Evolutionary conservation across 2,888 invertebrate genomes (phyloP).

Genomic region (Eupithecia abbreviata): DNA sequence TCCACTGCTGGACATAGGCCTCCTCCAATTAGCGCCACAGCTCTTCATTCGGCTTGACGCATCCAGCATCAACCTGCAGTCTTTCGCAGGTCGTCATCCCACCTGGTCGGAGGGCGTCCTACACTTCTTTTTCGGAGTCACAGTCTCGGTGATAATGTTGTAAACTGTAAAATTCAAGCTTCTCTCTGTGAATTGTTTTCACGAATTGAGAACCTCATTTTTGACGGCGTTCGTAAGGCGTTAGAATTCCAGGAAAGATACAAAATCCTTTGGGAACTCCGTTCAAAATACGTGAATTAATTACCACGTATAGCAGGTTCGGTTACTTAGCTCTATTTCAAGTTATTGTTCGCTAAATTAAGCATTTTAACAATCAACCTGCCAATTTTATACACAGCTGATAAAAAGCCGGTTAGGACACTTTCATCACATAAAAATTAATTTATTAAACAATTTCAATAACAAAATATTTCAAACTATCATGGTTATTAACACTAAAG

Average conservation of each 20-base stretch:
- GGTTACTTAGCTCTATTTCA: background rate
- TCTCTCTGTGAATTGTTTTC: background rate
- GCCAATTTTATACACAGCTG: background rate
- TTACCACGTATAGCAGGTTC: background rate
- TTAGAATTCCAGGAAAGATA: background rate
- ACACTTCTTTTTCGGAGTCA: no score
- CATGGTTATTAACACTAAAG: no score
- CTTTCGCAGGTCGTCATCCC: no score
- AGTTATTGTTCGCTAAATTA: conserved; percentile 2
- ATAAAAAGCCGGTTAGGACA: background rate
- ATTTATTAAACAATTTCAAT: no score
- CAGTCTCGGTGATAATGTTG: background rate
- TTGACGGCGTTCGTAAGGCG: background rate
- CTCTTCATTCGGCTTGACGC: no score
- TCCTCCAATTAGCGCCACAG: no score
- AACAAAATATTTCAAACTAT: no score
- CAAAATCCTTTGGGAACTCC: background rate
- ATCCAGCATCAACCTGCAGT: no score
- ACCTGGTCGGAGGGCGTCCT: no score
- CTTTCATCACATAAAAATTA: background rate
- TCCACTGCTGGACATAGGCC: no score
- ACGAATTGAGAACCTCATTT: background rate
- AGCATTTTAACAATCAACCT: background rate
- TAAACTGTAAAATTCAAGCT: background rate
- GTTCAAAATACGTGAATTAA: background rate